phyloP scores from a whole-genome alignment of 2,888 invertebrate genomes.

The Chirona hameri region DNA sequence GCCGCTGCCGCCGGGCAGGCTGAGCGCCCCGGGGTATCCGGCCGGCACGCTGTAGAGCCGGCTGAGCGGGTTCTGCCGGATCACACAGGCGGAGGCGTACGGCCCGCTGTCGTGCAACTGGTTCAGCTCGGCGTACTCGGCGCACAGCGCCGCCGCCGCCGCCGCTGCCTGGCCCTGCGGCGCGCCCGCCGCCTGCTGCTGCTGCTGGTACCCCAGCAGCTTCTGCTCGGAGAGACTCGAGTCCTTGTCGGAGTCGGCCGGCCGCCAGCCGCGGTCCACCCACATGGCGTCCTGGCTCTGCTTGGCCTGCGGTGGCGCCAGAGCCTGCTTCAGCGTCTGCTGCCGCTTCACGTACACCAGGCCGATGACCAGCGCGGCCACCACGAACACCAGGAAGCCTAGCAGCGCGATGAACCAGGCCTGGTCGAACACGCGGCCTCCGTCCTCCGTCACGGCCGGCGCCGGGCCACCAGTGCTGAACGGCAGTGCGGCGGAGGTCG shows the following conservation, averaged over 20 bases:
- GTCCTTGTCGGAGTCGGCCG: constrained; percentile 26
- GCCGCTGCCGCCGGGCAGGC: background rate
- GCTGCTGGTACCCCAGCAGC: constrained; percentile 14
- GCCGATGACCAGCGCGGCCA: background rate
- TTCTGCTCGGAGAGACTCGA: constrained; percentile 12
- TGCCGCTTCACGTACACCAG: constrained; percentile 26
- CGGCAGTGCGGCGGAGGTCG: background rate
- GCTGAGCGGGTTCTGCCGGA: constrained; percentile 11
- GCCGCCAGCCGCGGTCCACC: constrained; percentile 29
- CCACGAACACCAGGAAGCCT: constrained; percentile 24
- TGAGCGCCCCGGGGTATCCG: background rate
- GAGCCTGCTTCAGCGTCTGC: background rate
- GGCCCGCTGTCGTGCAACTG: background rate
- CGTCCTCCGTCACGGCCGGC: no score
- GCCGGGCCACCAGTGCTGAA: background rate
- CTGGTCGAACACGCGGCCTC: background rate
- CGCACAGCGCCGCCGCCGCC: constrained; percentile 5
- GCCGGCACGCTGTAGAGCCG: background rate
- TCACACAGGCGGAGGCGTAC: constrained; percentile 27
- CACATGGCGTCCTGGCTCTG: background rate
- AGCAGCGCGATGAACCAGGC: constrained; percentile 26
- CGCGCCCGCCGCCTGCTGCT: background rate
- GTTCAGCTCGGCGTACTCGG: constrained; percentile 28
- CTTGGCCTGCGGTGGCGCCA: background rate
- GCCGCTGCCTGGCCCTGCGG: no score